A percentile compares a stretch with the other conserved stretches of the same genome.
Evolutionary conservation across 2,113 vertebrate genomes (phyloP).

Genomic region (Aptenodytes forsteri): DNA sequence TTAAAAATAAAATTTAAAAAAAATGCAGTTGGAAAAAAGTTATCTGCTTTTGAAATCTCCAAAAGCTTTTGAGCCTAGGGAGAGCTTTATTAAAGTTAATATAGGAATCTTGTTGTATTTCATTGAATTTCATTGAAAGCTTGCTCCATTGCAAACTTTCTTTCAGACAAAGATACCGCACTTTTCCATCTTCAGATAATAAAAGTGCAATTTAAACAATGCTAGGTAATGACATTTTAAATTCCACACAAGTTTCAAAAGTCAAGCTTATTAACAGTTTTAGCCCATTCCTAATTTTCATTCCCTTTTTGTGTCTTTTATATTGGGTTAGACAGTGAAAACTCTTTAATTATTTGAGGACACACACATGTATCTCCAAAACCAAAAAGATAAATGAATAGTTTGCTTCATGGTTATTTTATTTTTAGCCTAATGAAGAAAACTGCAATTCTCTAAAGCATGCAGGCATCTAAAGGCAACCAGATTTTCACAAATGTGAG

Average conservation of each 20-base stretch:
- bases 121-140: not conserved
- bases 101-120: not conserved
- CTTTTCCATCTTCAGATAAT: not conserved
- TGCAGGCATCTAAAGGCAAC: not conserved
- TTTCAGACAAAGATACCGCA: not conserved
- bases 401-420: not conserved
- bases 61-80: not conserved
- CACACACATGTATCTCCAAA: not conserved
- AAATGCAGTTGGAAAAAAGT: not conserved
- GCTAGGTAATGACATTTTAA: not conserved
- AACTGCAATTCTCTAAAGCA: not conserved
- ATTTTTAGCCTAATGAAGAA: not conserved
- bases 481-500: not conserved
- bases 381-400: not conserved
- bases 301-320: not conserved
- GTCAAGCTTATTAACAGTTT: not conserved
- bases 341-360: not conserved
- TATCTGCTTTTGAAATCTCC: not conserved
- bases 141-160: not conserved
- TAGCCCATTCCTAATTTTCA: not conserved
- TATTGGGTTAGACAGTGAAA: not conserved
- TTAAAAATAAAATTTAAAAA: not conserved
- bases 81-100: constrained; percentile 27
- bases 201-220: not conserved
- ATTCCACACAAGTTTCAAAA: not conserved